These are phyloP conservation scores for Pyrochroa serraticornis DNA, from an alignment of 2,888 invertebrate species.

Conservation along the genomic window DNA sequence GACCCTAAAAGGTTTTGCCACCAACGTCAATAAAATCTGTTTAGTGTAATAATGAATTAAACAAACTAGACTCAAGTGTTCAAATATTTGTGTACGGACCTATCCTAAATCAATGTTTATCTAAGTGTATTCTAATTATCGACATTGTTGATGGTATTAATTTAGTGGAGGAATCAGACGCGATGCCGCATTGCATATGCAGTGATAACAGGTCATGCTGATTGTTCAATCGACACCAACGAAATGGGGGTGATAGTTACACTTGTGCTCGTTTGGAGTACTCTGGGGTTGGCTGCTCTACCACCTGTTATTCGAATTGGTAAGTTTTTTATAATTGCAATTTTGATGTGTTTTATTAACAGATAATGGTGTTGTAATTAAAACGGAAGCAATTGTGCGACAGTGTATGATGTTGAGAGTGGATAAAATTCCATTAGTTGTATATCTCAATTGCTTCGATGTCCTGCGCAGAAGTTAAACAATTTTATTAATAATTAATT, in stretches of 20 bases:
- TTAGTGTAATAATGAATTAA: conserved; percentile 39
- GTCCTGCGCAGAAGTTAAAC: too few relatives aligned
- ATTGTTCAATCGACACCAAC: conserved; percentile 33
- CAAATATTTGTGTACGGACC: conserved; percentile 44
- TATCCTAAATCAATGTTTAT: conserved; percentile 43
- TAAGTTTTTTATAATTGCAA: conserved; percentile 49
- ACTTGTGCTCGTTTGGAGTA: conserved; percentile 41
- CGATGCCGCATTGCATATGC: conserved; percentile 34
- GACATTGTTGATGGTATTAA: conserved; percentile 41
- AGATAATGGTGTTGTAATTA: too few relatives aligned
- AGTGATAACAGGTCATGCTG: conserved; percentile 41
- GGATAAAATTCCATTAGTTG: too few relatives aligned
- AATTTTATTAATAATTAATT: too few relatives aligned
- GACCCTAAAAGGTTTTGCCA: conserved; percentile 12
- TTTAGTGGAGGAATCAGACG: conserved; percentile 34
- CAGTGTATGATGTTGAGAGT: too few relatives aligned
- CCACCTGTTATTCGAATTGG: conserved; percentile 72
- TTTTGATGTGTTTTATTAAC: background rate
- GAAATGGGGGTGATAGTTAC: conserved; percentile 36
- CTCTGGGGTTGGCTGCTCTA: conserved; percentile 57
- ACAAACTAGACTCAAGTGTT: conserved; percentile 41
- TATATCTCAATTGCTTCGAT: too few relatives aligned
- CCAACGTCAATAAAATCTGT: conserved; percentile 35
- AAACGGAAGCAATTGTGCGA: too few relatives aligned
- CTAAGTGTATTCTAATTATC: conserved; percentile 42